Percentiles rank a stretch among this genome's conserved stretches.
phyloP scores from a whole-genome alignment of 92 coral and sea anemone species.

The Paragorgia papillata region DNA sequence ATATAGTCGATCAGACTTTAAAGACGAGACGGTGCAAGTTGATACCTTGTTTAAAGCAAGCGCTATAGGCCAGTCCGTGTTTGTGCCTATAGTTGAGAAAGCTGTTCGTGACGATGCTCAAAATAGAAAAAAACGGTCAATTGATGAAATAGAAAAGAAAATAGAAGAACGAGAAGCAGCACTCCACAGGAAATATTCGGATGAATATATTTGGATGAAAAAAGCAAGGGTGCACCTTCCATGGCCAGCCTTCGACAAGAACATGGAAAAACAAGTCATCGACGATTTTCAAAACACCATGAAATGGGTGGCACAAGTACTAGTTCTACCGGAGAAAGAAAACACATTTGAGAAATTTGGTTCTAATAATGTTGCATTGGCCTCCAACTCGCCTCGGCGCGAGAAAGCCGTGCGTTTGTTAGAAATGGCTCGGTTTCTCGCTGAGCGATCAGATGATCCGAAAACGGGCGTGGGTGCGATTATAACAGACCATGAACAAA shows the following conservation, averaged over 20 bases:
- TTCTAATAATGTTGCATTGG: not conserved
- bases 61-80: constrained; percentile 70
- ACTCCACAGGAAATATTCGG: constrained; percentile 20
- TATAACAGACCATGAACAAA: constrained; percentile 50
- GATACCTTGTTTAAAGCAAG: constrained; percentile 63
- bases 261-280: constrained; percentile 42
- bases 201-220: constrained; percentile 37
- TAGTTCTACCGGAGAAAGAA: not conserved
- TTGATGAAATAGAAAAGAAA: constrained; percentile 39
- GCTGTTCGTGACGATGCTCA: constrained; percentile 35
- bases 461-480: constrained; percentile 87
- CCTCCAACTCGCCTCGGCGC: not conserved
- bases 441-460: constrained; percentile 87
- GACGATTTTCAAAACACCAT: constrained; percentile 51
- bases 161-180: not conserved
- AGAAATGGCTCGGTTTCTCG: constrained; percentile 69
- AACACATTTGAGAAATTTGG: not conserved
- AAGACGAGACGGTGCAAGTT: constrained; percentile 28
- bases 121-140: constrained; percentile 52
- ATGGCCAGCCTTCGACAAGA: constrained; percentile 65
- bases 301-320: constrained; percentile 69
- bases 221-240: constrained; percentile 48
- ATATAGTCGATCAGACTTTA: not conserved
- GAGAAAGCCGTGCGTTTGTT: constrained; percentile 54
- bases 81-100: constrained; percentile 60